phyloP scores from a whole-genome alignment of 2,113 vertebrate genomes.

The Tachuris rubrigastra region DNA sequence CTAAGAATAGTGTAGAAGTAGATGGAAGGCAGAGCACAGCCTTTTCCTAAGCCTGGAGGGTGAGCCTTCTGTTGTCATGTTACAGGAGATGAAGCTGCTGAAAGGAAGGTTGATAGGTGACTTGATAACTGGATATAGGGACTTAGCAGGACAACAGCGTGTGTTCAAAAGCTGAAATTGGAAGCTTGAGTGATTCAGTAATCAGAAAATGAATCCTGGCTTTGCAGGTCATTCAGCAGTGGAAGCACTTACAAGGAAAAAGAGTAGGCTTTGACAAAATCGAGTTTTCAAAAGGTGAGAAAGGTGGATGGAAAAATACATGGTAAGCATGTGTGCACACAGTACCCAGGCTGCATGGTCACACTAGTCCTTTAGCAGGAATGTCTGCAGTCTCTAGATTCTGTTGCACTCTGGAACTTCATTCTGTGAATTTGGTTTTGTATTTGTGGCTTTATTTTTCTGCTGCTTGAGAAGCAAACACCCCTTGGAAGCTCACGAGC shows the following conservation, averaged over 20 bases:
- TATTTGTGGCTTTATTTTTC: neutral
- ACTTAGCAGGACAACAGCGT: slow-evolving; percentile 12
- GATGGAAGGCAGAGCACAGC: neutral
- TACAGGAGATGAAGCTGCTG: slow-evolving; percentile 36
- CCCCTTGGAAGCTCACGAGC: neutral
- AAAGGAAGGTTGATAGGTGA: slow-evolving; percentile 40
- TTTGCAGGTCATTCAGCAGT: slow-evolving; percentile 32
- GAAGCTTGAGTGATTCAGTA: slow-evolving; percentile 26
- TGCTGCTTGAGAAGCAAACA: neutral
- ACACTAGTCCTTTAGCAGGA: neutral
- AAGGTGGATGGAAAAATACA: neutral
- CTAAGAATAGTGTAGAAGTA: neutral
- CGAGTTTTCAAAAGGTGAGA: neutral
- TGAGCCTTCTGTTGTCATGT: slow-evolving; percentile 12
- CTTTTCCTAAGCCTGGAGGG: slow-evolving; percentile 2
- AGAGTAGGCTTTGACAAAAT: neutral
- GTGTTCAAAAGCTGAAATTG: slow-evolving; percentile 43
- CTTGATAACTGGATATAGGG: slow-evolving; percentile 21
- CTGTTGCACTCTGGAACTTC: neutral
- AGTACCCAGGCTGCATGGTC: neutral
- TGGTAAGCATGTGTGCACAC: neutral
- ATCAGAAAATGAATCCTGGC: slow-evolving; percentile 24
- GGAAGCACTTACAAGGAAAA: neutral
- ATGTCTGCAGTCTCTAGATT: neutral
- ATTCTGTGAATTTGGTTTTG: neutral